Percentiles rank a stretch among this genome's conserved stretches.
Evolutionary conservation across 2,797 vertebrate species (phyloP).

Genomic region (Nothura maculosa): DNA sequence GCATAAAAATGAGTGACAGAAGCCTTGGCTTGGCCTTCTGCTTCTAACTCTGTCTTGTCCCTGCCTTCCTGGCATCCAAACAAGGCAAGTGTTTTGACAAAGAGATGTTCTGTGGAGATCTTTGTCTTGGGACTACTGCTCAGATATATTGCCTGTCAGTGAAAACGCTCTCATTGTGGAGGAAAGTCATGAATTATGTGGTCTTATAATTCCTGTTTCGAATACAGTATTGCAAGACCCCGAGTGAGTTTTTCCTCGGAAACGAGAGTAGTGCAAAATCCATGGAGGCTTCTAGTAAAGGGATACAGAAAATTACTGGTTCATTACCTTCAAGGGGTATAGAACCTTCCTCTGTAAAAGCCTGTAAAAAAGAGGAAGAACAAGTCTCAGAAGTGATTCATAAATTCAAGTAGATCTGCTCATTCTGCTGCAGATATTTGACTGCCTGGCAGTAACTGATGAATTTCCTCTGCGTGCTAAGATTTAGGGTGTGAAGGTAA

Average conservation of each 20-base stretch:
- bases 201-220: constrained; percentile 17
- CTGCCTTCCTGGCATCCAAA: not conserved
- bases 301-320: not conserved
- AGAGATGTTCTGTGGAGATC: constrained; percentile 28
- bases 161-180: constrained; percentile 29
- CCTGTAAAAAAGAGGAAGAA: not conserved
- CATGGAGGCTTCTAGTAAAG: not conserved
- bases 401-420: not conserved
- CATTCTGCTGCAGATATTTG: not conserved
- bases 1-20: not conserved
- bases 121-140: constrained; percentile 15
- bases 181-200: constrained; percentile 14
- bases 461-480: not conserved
- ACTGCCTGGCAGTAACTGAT: not conserved
- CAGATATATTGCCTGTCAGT: constrained; percentile 20
- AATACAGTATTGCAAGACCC: constrained; percentile 3
- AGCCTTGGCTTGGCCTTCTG: constrained; percentile 10
- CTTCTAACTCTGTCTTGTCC: not conserved
- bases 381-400: not conserved
- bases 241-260: constrained; percentile 18
- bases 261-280: constrained; percentile 16
- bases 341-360: not conserved
- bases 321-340: not conserved
- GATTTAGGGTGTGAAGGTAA: not conserved
- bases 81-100: constrained; percentile 23